Evolutionary conservation across 2,113 vertebrate species (phyloP).

Genomic region (Geococcyx californianus): DNA sequence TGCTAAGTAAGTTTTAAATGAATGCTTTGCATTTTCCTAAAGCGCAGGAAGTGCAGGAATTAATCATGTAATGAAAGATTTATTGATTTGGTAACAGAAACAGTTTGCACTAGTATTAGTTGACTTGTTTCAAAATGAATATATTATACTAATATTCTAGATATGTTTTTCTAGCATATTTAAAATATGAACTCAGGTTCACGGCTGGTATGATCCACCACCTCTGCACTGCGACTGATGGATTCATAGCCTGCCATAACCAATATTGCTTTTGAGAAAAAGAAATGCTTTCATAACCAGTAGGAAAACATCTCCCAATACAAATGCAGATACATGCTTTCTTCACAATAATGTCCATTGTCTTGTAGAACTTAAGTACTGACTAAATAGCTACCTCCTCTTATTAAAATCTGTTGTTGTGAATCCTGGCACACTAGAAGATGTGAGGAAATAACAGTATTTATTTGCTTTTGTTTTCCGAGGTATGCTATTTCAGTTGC

Average conservation of each 20-base stretch:
- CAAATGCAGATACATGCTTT: background rate
- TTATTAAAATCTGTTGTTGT: background rate
- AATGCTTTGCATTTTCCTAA: background rate
- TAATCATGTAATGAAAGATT: background rate
- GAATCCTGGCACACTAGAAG: background rate
- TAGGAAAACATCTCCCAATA: background rate
- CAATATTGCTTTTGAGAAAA: background rate
- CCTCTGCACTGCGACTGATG: background rate
- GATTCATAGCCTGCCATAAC: background rate
- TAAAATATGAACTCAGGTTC: background rate
- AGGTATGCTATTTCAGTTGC: constrained; percentile 96
- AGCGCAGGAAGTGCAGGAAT: background rate
- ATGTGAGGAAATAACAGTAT: background rate
- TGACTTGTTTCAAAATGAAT: background rate
- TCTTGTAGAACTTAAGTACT: background rate
- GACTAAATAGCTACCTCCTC: background rate
- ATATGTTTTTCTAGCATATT: background rate
- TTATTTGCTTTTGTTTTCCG: constrained; percentile 43
- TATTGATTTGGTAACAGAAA: background rate
- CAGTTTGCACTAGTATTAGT: background rate
- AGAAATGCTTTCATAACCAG: background rate
- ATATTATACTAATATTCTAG: background rate
- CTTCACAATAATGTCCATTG: background rate
- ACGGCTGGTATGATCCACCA: background rate
- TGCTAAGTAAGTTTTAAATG: constrained; percentile 82